These are phyloP conservation scores for Ptychoptera contaminata DNA, from an alignment of 2,888 invertebrate species.

Conservation along the genomic window DNA sequence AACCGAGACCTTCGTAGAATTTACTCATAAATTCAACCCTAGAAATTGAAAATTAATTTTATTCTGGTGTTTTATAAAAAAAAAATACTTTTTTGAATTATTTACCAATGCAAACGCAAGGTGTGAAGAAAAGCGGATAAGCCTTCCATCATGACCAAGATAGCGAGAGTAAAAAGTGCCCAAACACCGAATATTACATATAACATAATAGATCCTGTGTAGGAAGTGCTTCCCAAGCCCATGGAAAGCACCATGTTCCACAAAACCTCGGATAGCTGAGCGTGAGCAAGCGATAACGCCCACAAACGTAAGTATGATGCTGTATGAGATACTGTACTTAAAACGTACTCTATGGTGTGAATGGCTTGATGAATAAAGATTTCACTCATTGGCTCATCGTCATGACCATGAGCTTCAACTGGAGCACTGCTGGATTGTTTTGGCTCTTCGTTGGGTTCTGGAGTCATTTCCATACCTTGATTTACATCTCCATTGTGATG, in stretches of 20 bases:
- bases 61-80: background rate
- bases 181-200: constrained; percentile 75
- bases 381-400: constrained; percentile 63
- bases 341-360: constrained; percentile 92
- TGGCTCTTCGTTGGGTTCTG: constrained; percentile 21
- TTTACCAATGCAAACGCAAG: constrained; percentile 83
- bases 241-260: constrained; percentile 74
- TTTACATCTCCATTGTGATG: constrained; percentile 45
- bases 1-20: constrained; percentile 63
- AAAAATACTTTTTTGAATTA: constrained; percentile 12
- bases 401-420: constrained; percentile 19
- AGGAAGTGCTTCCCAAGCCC: constrained; percentile 51
- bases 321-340: constrained; percentile 92
- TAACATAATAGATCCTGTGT: constrained; percentile 57
- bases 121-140: constrained; percentile 93
- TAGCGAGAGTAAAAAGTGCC: constrained; percentile 74
- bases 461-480: constrained; percentile 47
- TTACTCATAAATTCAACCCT: constrained; percentile 91
- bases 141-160: constrained; percentile 93
- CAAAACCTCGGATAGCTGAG: constrained; percentile 69
- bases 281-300: constrained; percentile 92
- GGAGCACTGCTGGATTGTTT: constrained; percentile 9
- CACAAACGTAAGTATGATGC: constrained; percentile 92
- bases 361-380: constrained; percentile 87
- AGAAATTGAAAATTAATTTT: constrained; percentile 13